Percentiles rank a stretch among this genome's conserved stretches.
Evolutionary conservation across 2,888 invertebrate species (phyloP).

Genomic region (Zootermopsis nevadensis): DNA sequence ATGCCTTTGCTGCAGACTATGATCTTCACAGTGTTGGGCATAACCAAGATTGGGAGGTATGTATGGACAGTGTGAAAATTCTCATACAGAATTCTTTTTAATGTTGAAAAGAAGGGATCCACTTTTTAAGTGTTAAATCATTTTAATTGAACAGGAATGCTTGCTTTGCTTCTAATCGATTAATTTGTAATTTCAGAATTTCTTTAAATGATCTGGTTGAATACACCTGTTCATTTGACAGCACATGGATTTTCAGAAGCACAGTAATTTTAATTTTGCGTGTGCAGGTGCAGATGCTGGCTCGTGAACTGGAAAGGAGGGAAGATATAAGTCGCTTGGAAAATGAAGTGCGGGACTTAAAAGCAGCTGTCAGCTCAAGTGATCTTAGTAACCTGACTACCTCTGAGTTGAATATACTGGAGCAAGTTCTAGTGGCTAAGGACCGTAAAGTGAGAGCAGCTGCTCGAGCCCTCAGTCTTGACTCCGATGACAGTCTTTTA

Average conservation of each 20-base stretch:
- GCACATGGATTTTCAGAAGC: no score
- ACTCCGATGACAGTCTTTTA: slow-evolving; percentile 45
- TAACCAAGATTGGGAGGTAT: slow-evolving; percentile 81
- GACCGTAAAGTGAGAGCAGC: slow-evolving; percentile 55
- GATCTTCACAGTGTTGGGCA: slow-evolving; percentile 40
- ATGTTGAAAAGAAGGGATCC: no score
- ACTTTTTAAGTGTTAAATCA: no score
- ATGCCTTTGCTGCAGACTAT: not conserved
- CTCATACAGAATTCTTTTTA: no score
- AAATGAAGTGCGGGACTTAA: slow-evolving; percentile 55
- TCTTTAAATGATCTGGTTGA: no score
- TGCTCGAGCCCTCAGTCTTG: slow-evolving; percentile 56
- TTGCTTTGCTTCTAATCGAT: no score
- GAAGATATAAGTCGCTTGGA: slow-evolving; percentile 56
- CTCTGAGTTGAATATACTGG: slow-evolving; percentile 57
- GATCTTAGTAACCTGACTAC: slow-evolving; percentile 55
- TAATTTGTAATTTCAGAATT: no score
- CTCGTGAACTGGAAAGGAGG: slow-evolving; percentile 73
- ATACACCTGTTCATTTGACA: no score
- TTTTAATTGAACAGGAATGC: no score
- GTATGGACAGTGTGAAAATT: no score
- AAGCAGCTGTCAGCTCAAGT: slow-evolving; percentile 54
- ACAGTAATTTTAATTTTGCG: no score
- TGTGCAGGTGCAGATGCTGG: slow-evolving; percentile 82
- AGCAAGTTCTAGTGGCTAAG: slow-evolving; percentile 55